Base-by-base conservation (phyloP, 64 coral and sea anemone species). In the Platygyra sinensis region DNA sequence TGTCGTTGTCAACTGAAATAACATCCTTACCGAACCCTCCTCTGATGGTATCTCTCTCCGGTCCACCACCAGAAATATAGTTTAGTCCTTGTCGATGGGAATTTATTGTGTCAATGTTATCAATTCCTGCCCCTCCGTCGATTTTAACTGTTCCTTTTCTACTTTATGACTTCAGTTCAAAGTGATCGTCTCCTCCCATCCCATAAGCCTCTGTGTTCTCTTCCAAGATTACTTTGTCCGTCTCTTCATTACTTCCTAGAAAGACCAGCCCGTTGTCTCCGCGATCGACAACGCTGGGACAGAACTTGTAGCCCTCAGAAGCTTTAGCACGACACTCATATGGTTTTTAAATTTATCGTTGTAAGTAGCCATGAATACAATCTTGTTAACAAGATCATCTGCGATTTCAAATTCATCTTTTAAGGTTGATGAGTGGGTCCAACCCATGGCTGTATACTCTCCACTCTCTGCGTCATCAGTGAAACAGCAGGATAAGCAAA, bases 301-400 rank as follows among this genome's bases (percentile, higher is more conserved):
- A 76, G 19, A 88, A 88, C 0, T 54, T 88, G 49, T 10, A 87
- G 11, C n/a, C 72, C 51, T 76, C 5, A 30, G 9, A 50, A 13
- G 72, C 72, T 18, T 74, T 4, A 30, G 13, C 14, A 22, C 42
- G 52, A 24, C 52, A 76, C 5, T 76, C 52, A 20, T 33, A 28
- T 16, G 86, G 86, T 39, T 39, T 88, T 13, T 20, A 59, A 76
- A 88, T 10, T 60, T 46, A n/a, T 88, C 67, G 10, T 16, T 27
- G 51, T 88, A 88, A 4, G 86, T 88, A 55, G 86, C 86, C 24
- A 88, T 12, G 72, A 88, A 88, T 15, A 88, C 39, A 76, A 38
- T 15, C 46, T 75, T 73, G 42, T 72, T 59, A 19, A 18, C 20
- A 19, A 88, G 55, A 2, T 88, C 71, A 42, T 3, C 10, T 16